These are phyloP conservation scores for Sphecodes monilicornis DNA, from an alignment of 2,888 invertebrate species.

Conservation along the genomic window DNA sequence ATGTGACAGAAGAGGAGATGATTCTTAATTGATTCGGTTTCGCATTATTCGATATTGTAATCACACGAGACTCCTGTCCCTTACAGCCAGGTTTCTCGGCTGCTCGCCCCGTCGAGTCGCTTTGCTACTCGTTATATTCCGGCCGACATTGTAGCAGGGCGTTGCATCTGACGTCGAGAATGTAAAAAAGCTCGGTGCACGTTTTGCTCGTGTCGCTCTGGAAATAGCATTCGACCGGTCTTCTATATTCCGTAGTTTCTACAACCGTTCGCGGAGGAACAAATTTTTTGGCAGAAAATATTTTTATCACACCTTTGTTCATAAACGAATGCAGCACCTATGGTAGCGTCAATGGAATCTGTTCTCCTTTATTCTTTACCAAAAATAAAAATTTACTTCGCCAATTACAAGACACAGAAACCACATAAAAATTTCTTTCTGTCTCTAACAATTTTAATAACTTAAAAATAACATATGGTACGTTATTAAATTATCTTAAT, in stretches of 20 bases:
- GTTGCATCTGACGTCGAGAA: slow-evolving; percentile 42
- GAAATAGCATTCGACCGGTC: slow-evolving; percentile 8
- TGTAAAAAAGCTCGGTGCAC: slow-evolving; percentile 24
- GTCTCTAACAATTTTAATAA: no score
- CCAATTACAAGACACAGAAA: no score
- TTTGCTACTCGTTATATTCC: neutral
- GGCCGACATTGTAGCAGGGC: slow-evolving; percentile 26
- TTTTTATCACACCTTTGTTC: neutral
- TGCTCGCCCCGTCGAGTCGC: neutral
- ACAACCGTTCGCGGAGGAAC: neutral
- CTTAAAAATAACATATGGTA: no score
- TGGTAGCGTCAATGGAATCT: no score
- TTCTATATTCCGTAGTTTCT: slow-evolving; percentile 8
- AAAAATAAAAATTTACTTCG: no score
- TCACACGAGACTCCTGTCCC: neutral
- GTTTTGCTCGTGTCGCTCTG: slow-evolving; percentile 13
- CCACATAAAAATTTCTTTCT: no score
- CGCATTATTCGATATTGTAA: neutral
- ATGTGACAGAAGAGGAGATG: neutral
- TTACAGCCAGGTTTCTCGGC: slow-evolving; percentile 7
- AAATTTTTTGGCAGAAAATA: neutral
- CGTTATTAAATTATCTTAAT: no score
- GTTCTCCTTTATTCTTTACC: no score
- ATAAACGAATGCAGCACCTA: neutral
- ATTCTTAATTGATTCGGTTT: neutral